These are phyloP conservation scores for Zaprionus tsacasi DNA, from an alignment of 1,140 invertebrate genomes.

Conservation along the genomic window DNA sequence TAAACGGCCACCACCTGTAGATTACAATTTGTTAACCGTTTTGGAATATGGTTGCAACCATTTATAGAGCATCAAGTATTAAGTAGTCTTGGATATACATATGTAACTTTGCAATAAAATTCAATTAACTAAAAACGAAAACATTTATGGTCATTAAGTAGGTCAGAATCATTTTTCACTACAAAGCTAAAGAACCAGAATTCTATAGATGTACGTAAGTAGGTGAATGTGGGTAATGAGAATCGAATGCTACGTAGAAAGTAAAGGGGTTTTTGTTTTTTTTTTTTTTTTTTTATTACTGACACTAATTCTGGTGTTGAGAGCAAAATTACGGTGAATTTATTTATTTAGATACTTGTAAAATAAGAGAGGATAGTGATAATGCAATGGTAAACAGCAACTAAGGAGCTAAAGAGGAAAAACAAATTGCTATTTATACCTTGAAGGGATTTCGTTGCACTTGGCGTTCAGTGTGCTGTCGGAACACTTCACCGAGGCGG, in stretches of 20 bases:
- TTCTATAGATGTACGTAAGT: slow-evolving; percentile 62
- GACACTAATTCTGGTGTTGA: slow-evolving; percentile 65
- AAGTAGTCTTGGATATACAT: slow-evolving; percentile 49
- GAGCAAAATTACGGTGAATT: slow-evolving; percentile 74
- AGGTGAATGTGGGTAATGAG: slow-evolving; percentile 64
- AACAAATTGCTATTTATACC: slow-evolving; percentile 76
- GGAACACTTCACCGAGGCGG: slow-evolving; percentile 78
- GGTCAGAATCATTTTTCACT: slow-evolving; percentile 31
- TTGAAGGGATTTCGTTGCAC: slow-evolving; percentile 85
- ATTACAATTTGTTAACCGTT: slow-evolving; percentile 36
- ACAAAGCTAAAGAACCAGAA: slow-evolving; percentile 56
- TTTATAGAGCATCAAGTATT: slow-evolving; percentile 72
- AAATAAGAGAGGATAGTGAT: slow-evolving; percentile 55
- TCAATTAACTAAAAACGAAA: slow-evolving; percentile 32
- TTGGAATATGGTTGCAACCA: slow-evolving; percentile 63
- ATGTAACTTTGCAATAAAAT: slow-evolving; percentile 55
- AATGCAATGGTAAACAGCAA: slow-evolving; percentile 50
- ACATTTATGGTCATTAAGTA: slow-evolving; percentile 28
- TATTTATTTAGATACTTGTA: slow-evolving; percentile 39
- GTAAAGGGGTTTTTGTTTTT: slow-evolving; percentile 45
- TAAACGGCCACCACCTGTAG: slow-evolving; percentile 62
- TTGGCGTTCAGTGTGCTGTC: slow-evolving; percentile 84
- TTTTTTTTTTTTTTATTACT: slow-evolving; percentile 31
- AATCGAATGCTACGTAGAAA: slow-evolving; percentile 62
- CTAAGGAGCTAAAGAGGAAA: slow-evolving; percentile 45